Base-by-base conservation (phyloP, 1,140 invertebrate species). In the Teleogryllus occipitalis region DNA sequence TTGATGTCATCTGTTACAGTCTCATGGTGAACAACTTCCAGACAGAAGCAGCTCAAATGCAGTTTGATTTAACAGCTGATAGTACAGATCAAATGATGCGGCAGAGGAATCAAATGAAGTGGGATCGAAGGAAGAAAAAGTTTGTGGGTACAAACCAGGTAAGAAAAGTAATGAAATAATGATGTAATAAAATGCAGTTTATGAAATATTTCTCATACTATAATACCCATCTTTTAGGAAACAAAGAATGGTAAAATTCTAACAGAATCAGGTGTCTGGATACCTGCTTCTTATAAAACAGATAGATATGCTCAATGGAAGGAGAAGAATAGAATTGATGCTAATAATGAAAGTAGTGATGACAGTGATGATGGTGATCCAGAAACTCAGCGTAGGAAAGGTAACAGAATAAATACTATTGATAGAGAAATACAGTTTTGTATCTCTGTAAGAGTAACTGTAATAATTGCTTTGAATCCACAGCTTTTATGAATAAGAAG, bases 221-320 rank as follows among this genome's bases (percentile, higher is more conserved):
- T 72, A 72, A 15, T 72, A 3, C 6, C 14, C n/a, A 72, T 80
- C 65, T 84, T 83, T 75, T 80, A 89, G 86, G 88, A 92, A 84
- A 84, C 86, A 3, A 91, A 91, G 81, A 86, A 88, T 22, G 93
- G 92, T 76, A 97, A 96, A 87, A 98, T 99, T 82, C 93, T 92
- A 81, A 98, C 97, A 7, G 98, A 99, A 87, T 97, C 95, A 79
- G 98, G 98, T 12, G 91, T 90, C 0, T 96, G 95, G 92, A 97
- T 99, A 82, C 92, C 96, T 6, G 96, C 97, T 0, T 94, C 95
- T 0, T 99, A 96, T 85, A 98, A 98, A 86, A 94, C 94, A 76
- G 93, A 97, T 81, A 88, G 93, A 81, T 99, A 98, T 85, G 90
- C 91, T 76, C 89, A 92, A 65, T 99, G 97, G 97, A 92, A 94